Conservation (phyloP, 2,113 vertebrate genomes). For the Gasterosteus nipponicus region DNA sequence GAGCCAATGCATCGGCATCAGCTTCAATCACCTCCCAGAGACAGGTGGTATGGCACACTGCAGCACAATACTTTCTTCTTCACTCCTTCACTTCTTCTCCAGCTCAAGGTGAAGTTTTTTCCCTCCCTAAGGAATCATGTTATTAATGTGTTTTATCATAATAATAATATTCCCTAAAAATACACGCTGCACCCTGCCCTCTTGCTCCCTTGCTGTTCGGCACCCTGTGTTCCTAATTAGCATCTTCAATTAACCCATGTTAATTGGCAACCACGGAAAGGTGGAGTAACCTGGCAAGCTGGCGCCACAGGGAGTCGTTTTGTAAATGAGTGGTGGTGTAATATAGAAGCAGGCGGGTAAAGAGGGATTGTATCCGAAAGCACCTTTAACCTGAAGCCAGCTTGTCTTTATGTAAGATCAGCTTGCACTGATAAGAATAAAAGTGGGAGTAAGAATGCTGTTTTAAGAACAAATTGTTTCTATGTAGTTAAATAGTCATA, state of each 20-base stretch:
- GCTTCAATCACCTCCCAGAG: slow-evolving; percentile 82
- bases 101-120: slow-evolving; percentile 80
- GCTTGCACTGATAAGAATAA: neutral
- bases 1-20: slow-evolving; percentile 72
- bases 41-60: slow-evolving; percentile 71
- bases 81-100: slow-evolving; percentile 43
- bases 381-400: slow-evolving; percentile 30
- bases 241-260: slow-evolving; percentile 83
- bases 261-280: slow-evolving; percentile 71
- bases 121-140: slow-evolving; percentile 67
- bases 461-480: slow-evolving; percentile 24
- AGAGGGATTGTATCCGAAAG: slow-evolving; percentile 22
- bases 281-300: slow-evolving; percentile 63
- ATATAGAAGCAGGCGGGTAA: slow-evolving; percentile 17
- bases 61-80: slow-evolving; percentile 62
- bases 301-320: slow-evolving; percentile 63
- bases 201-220: slow-evolving; percentile 77
- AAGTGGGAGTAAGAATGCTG: neutral
- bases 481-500: slow-evolving; percentile 51
- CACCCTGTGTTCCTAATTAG: slow-evolving; percentile 80
- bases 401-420: slow-evolving; percentile 10
- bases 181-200: slow-evolving; percentile 69
- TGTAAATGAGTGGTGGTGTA: slow-evolving; percentile 66
- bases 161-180: slow-evolving; percentile 83
- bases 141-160: slow-evolving; percentile 81